Conservation (phyloP, 92 coral and sea anemone genomes). For the Metridium senile region DNA sequence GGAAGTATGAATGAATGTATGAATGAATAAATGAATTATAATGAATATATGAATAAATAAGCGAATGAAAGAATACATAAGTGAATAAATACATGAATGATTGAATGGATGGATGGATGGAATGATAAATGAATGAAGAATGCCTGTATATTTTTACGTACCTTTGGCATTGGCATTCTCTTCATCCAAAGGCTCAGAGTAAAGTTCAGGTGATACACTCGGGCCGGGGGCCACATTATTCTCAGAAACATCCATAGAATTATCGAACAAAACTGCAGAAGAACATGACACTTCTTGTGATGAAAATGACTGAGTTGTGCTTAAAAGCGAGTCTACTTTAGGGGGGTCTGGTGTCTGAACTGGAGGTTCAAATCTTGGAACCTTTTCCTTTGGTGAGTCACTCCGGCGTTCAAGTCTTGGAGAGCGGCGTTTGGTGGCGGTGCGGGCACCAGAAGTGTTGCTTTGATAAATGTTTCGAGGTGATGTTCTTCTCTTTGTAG, state of each 20-base stretch:
- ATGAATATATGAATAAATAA: too few species aligned
- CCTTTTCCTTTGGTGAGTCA: slow-evolving; percentile 45
- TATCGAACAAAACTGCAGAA: slow-evolving; percentile 31
- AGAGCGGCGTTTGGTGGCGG: slow-evolving; percentile 56
- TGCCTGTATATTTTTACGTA: too few species aligned
- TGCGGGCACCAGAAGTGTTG: slow-evolving; percentile 5
- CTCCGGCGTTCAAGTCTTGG: slow-evolving; percentile 31
- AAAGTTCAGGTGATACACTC: slow-evolving; percentile 60
- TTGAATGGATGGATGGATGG: too few species aligned
- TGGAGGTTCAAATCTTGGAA: slow-evolving; percentile 37
- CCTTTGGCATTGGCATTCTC: slow-evolving; percentile 25
- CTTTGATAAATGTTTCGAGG: background rate
- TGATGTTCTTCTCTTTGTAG: background rate
- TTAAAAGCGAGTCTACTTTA: slow-evolving; percentile 12
- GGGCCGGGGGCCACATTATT: slow-evolving; percentile 34
- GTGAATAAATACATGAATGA: too few species aligned
- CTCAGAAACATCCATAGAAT: slow-evolving; percentile 33
- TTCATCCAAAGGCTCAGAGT: slow-evolving; percentile 77
- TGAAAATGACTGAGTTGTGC: slow-evolving; percentile 18
- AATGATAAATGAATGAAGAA: too few species aligned
- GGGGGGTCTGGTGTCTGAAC: background rate
- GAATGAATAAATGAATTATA: too few species aligned
- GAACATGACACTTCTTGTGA: slow-evolving; percentile 33
- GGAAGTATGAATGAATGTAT: background rate
- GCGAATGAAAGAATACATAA: too few species aligned